Conservation (phyloP, 2,888 invertebrate species). For the Nectonema munidae region DNA sequence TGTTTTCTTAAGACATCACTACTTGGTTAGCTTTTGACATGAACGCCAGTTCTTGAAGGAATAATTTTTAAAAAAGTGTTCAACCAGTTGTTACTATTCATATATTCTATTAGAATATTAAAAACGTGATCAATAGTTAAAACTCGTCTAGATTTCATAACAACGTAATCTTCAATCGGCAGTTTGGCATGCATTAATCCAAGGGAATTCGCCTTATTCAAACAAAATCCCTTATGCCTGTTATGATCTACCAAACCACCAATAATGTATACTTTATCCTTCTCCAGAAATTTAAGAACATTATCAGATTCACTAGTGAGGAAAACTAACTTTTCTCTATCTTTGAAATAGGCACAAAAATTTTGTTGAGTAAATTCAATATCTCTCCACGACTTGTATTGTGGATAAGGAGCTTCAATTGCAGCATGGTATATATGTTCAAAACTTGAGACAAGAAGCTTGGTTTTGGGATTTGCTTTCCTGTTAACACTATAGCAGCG, state of each 20-base stretch:
- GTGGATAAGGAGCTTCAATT: too few species aligned
- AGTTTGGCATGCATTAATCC: constrained; percentile 29
- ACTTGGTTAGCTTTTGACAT: too few species aligned
- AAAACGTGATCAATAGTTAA: constrained; percentile 64
- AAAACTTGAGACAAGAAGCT: constrained; percentile 14
- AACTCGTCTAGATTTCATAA: constrained; percentile 64
- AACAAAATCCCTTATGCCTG: constrained; percentile 36
- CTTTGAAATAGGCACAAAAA: too few species aligned
- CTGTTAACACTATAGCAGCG: constrained; percentile 15
- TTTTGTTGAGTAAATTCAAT: too few species aligned
- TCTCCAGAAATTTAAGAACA: constrained; percentile 30
- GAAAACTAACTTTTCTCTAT: constrained; percentile 51
- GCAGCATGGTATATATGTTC: too few species aligned
- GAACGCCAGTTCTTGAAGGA: too few species aligned
- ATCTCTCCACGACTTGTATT: too few species aligned
- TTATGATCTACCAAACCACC: constrained; percentile 94
- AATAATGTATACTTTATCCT: constrained; percentile 41
- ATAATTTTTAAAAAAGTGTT: constrained; percentile 23
- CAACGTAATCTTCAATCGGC: constrained; percentile 53
- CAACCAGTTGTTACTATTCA: constrained; percentile 24
- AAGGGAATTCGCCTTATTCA: background rate
- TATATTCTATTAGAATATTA: constrained; percentile 25
- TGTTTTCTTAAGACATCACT: too few species aligned
- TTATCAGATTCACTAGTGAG: constrained; percentile 71
- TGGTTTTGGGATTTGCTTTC: constrained; percentile 9